These are phyloP conservation scores for Zaprionus ornatus DNA, from an alignment of 1,140 invertebrate genomes.

Conservation along the genomic window DNA sequence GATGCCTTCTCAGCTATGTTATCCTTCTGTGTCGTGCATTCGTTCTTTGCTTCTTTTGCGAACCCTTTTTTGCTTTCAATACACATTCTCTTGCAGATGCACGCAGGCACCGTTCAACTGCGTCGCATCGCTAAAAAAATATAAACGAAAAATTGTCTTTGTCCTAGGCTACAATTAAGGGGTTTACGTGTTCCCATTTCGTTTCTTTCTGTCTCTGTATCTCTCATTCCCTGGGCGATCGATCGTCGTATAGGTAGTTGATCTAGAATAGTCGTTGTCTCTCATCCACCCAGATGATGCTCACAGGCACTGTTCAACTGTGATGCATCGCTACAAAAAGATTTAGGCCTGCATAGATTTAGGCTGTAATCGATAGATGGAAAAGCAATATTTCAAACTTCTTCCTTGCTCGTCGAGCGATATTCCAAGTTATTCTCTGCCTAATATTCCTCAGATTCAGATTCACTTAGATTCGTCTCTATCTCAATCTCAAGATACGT, in stretches of 20 bases:
- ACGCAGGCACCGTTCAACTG: constrained; percentile 81
- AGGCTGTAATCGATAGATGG: constrained; percentile 23
- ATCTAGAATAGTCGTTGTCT: neutral
- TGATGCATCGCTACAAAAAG: constrained; percentile 66
- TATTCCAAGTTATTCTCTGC: constrained; percentile 20
- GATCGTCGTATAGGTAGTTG: constrained; percentile 5
- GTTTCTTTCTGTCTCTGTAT: neutral
- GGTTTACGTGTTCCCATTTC: constrained; percentile 13
- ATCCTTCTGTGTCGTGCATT: neutral
- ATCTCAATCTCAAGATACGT: constrained; percentile 36
- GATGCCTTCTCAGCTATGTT: neutral
- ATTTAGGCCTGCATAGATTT: constrained; percentile 46
- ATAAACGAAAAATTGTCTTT: constrained; percentile 60
- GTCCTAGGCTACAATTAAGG: constrained; percentile 34
- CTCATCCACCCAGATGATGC: constrained; percentile 26
- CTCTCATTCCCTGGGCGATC: neutral
- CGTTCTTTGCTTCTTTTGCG: constrained; percentile 22
- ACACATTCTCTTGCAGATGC: constrained; percentile 44
- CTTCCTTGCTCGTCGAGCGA: constrained; percentile 29
- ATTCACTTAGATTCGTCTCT: constrained; percentile 11
- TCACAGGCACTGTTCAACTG: constrained; percentile 76
- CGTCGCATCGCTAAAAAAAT: constrained; percentile 72
- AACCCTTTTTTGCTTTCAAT: neutral
- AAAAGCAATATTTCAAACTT: constrained; percentile 48
- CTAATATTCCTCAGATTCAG: constrained; percentile 8